Evolutionary conservation across 2,113 vertebrate species (phyloP).

Genomic region (Mola mola): DNA sequence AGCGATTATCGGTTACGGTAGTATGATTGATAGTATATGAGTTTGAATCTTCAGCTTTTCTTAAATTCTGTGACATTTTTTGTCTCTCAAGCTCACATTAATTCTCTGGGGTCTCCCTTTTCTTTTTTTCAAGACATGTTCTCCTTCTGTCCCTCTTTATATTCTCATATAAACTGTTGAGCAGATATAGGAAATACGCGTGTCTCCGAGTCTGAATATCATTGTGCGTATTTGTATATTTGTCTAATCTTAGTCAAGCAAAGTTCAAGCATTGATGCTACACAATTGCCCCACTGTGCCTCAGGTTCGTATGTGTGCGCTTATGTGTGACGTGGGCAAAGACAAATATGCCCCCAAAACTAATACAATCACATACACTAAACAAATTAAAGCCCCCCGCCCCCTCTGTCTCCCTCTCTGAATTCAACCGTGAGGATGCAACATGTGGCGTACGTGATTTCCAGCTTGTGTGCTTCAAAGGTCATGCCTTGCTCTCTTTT

Average conservation of each 20-base stretch:
- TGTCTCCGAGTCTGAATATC: no score
- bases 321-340: slow-evolving; percentile 52
- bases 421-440: slow-evolving; percentile 36
- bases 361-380: slow-evolving; percentile 74
- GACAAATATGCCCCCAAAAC: slow-evolving; percentile 59
- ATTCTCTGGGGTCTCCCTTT: no score
- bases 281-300: slow-evolving; percentile 56
- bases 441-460: slow-evolving; percentile 56
- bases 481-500: slow-evolving; percentile 43
- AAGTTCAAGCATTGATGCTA: slow-evolving; percentile 63
- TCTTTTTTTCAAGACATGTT: slow-evolving; percentile 4
- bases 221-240: background rate
- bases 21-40: no score
- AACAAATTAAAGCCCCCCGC: slow-evolving; percentile 65
- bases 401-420: slow-evolving; percentile 41
- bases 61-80: slow-evolving; percentile 12
- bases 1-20: no score
- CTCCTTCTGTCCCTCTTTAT: background rate
- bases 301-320: slow-evolving; percentile 1
- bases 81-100: no score
- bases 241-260: slow-evolving; percentile 38
- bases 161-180: slow-evolving; percentile 33
- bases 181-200: slow-evolving; percentile 11
- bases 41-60: no score
- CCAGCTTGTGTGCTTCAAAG: slow-evolving; percentile 36